Base-by-base conservation (phyloP, 1,140 invertebrate species). In the Augochlora pura region DNA sequence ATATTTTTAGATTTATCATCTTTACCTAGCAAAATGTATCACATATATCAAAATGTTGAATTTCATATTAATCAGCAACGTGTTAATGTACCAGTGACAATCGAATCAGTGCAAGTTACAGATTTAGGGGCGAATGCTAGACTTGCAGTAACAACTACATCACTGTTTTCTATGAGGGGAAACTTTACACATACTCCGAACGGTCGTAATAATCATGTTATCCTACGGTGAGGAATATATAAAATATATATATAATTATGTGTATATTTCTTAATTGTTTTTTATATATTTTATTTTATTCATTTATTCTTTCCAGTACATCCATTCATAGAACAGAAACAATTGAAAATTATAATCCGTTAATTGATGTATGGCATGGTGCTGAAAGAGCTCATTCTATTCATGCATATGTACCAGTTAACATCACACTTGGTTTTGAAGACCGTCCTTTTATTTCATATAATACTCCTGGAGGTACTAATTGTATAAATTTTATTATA, bases 361-460 rank as follows among this genome's bases (percentile, higher is more conserved):
- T 95, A 42, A 89, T 91, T 9, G 94, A 95, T 85, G 87, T 94
- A 46, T 95, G 95, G 92, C 94, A 94, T 78, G 93, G 93, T 59
- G 94, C 94, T 64, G 94, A 94, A 69, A 91, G 94, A 60, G 92
- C 93, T 66, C 93, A 94, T 84, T 94, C 94, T 63, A 89, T 95
- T 70, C 94, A 95, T 52, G 93, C 93, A 23, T 94, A 95, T 84
- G 82, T 95, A 38, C 94, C 94, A 10, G 91, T 95, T 25, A 94
- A 94, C 75, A 76, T 93, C 21, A 93, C 91, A 16, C 80, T 92
- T 77, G 92, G 93, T 68, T 73, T 91, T 64, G 82, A 92, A 25
- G 88, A 91, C 42, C 90, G 86, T 69, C 74, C 91, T 65, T 93
- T 90, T 72, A 88, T 93, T 60, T 90, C 91, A 0, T 93, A 93